These are phyloP conservation scores for Coreius guichenoti DNA, from an alignment of 2,797 vertebrate species.

Conservation along the genomic window DNA sequence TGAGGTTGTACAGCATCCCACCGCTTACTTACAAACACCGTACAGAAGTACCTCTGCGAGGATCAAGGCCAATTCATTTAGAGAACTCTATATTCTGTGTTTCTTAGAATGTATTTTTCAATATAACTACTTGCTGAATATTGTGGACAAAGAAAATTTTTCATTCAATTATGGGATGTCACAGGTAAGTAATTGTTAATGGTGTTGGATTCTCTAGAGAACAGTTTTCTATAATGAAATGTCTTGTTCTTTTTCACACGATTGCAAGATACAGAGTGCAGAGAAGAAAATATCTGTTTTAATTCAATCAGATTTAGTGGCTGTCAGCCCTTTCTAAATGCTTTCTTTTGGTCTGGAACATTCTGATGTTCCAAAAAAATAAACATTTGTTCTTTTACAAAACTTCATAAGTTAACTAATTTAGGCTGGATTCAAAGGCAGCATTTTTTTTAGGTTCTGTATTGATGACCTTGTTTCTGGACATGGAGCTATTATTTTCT, in stretches of 20 bases:
- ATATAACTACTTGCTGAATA: not conserved
- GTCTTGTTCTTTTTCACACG: slow-evolving; percentile 20
- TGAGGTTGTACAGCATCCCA: slow-evolving; percentile 11
- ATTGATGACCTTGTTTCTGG: not conserved
- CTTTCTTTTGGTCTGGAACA: not conserved
- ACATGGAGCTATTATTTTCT: not conserved
- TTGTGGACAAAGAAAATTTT: slow-evolving; percentile 24
- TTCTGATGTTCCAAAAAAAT: not conserved
- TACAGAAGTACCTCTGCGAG: slow-evolving; percentile 37
- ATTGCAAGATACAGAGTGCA: slow-evolving; percentile 1
- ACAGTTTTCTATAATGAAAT: slow-evolving; percentile 26
- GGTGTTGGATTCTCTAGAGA: slow-evolving; percentile 16
- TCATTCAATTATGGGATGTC: slow-evolving; percentile 32
- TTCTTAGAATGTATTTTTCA: not conserved
- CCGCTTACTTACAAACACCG: slow-evolving; percentile 20
- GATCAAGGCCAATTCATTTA: slow-evolving; percentile 43
- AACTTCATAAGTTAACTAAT: not conserved
- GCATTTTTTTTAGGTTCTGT: not conserved
- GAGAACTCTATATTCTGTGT: slow-evolving; percentile 8
- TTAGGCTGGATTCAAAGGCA: not conserved
- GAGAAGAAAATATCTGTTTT: slow-evolving; percentile 4
- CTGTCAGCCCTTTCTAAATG: slow-evolving; percentile 7
- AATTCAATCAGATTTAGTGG: slow-evolving; percentile 3
- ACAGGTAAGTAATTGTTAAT: slow-evolving; percentile 23
- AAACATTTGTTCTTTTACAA: not conserved